These are phyloP conservation scores for Enteromius paludinosus DNA, from an alignment of 2,797 vertebrate genomes.

Conservation along the genomic window DNA sequence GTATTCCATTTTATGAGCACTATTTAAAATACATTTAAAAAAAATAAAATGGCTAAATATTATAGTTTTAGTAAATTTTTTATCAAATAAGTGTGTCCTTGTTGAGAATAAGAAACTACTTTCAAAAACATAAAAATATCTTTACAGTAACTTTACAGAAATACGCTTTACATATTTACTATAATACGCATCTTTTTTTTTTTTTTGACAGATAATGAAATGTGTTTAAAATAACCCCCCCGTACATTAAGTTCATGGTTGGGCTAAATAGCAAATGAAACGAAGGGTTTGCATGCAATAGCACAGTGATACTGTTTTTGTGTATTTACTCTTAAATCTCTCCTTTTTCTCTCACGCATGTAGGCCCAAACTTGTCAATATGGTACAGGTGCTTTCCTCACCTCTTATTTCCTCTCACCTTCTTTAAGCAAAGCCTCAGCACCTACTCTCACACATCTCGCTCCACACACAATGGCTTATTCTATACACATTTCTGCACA, in stretches of 20 bases:
- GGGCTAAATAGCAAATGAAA: not conserved
- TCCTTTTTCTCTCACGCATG: not conserved
- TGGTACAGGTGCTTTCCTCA: constrained; percentile 11
- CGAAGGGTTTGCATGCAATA: not conserved
- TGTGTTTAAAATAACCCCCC: not conserved
- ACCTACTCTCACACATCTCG: not conserved
- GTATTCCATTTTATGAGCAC: too few relatives aligned
- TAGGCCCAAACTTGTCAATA: not conserved
- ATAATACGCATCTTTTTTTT: too few relatives aligned
- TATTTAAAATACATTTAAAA: too few relatives aligned
- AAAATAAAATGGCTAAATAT: not conserved
- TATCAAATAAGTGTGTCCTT: not conserved
- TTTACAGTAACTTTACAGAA: not conserved
- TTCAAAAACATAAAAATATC: not conserved
- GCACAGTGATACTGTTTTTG: not conserved
- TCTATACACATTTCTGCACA: constrained; percentile 30
- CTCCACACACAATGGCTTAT: constrained; percentile 7
- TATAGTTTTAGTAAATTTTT: not conserved
- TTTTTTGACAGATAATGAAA: not conserved
- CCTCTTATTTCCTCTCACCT: constrained; percentile 20
- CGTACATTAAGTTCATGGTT: not conserved
- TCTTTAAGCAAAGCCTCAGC: constrained; percentile 7
- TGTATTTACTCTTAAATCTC: not conserved
- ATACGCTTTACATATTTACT: too few relatives aligned
- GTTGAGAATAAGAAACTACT: not conserved